Evolutionary conservation across 2,113 vertebrate species (phyloP), one percentile per base, ranked within the genome.

Genomic region (Micromys minutus): DNA sequence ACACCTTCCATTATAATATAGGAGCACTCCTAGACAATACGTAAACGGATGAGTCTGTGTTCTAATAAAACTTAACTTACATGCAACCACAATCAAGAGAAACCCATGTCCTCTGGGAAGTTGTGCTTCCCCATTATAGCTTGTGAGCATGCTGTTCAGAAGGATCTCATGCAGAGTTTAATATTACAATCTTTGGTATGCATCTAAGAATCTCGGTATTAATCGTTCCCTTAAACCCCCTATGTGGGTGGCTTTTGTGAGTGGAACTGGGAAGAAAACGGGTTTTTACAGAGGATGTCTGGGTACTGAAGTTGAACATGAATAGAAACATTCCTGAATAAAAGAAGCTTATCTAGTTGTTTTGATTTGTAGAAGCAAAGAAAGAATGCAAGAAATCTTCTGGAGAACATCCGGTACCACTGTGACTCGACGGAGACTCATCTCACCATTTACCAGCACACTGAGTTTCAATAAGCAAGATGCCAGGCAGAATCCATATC

Each of bases 81-180:
- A 63, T 85, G 57, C 76, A 91, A 34, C 77, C 86, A 71, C 47
- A 50, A 85, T 93, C 59, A 92, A 95, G 80, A 89, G 71, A 89
- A 93, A 86, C 83, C 79, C 71, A 1, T 94, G 67, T 72, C 67
- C 67, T 77, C 47, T 92, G 91, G 61, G 92, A 79, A 79, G 79
- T 63, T 29, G 8, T 93, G 50, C 45, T 86, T 75, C 88, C 85
- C 63, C 15, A 76, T 80, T 92, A 94, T 55, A 92, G 31, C 89
- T 90, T 87, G n/a, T 89, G 87, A 74, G 55, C 34, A 61, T 76
- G 21, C 50, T 89, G 67, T 92, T 96, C 50, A 21, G 65, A 75
- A 74, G 77, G 83, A 89, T 91, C 89, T 80, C 84, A 89, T 91
- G 88, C 57, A 83, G 91, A 95, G 80, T 89, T 95, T 90, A 77